Evolutionary conservation across 2,797 vertebrate genomes (phyloP).

Genomic region (Characodon lateralis): DNA sequence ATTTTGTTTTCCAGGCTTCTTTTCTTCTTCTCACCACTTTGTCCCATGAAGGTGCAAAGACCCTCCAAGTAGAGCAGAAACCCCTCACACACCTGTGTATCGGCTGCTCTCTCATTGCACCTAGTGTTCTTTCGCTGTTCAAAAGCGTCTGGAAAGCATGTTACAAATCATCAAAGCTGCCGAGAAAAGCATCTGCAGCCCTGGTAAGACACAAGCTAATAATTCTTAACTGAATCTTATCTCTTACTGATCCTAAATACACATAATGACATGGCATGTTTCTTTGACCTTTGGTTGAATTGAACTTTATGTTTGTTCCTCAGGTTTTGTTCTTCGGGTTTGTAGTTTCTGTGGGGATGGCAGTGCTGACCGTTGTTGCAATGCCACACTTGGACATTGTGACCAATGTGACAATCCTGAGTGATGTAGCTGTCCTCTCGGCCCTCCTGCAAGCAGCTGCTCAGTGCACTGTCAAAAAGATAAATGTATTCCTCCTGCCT

Average conservation of each 20-base stretch:
- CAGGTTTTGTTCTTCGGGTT: slow-evolving; percentile 71
- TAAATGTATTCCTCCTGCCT: slow-evolving; percentile 37
- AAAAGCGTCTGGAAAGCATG: slow-evolving; percentile 75
- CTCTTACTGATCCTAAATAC: not conserved
- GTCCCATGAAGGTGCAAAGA: slow-evolving; percentile 40
- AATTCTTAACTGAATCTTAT: not conserved
- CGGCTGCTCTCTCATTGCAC: slow-evolving; percentile 55
- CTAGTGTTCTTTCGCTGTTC: slow-evolving; percentile 60
- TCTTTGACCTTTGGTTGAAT: no score
- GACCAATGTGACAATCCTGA: slow-evolving; percentile 76
- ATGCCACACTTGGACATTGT: slow-evolving; percentile 79
- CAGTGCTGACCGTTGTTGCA: slow-evolving; percentile 68
- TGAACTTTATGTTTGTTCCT: not conserved
- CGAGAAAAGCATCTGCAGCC: slow-evolving; percentile 34
- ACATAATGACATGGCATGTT: not conserved
- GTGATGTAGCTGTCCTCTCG: slow-evolving; percentile 65
- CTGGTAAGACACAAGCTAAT: slow-evolving; percentile 50
- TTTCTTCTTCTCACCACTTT: slow-evolving; percentile 74
- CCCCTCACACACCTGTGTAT: slow-evolving; percentile 67
- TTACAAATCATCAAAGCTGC: slow-evolving; percentile 71
- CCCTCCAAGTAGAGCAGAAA: slow-evolving; percentile 43
- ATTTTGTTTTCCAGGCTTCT: slow-evolving; percentile 51
- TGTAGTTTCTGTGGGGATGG: slow-evolving; percentile 65
- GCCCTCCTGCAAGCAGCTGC: slow-evolving; percentile 57
- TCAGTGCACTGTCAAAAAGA: slow-evolving; percentile 44